A percentile compares a stretch with the other conserved stretches of the same genome.
These are phyloP conservation scores for Phoebastria nigripes DNA, from an alignment of 2,797 vertebrate species.

Conservation along the genomic window DNA sequence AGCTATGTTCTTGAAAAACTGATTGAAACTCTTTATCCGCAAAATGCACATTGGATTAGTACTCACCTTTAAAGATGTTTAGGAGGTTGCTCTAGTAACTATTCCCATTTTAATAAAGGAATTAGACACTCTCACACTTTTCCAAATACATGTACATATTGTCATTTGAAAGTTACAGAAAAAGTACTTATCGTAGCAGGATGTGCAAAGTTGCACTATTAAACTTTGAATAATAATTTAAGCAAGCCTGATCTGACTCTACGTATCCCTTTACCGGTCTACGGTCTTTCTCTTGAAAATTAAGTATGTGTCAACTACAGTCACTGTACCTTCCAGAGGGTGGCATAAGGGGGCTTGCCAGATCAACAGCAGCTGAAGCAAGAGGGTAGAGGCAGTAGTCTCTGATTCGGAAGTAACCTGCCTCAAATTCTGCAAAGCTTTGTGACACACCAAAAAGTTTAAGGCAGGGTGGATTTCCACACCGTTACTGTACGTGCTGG, in stretches of 20 bases:
- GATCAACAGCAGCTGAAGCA: background rate
- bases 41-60: fast-evolving
- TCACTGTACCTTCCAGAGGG: conserved; percentile 17
- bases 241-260: background rate
- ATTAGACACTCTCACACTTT: background rate
- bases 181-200: background rate
- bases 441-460: background rate
- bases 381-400: background rate
- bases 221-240: background rate
- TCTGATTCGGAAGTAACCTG: fast-evolving
- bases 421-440: background rate
- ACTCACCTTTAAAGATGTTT: background rate
- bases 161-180: background rate
- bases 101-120: background rate
- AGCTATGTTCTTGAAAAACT: background rate
- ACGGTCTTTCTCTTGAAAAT: background rate
- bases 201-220: background rate
- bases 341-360: background rate
- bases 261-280: background rate
- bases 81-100: background rate
- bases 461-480: background rate
- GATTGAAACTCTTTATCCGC: background rate
- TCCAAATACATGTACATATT: fast-evolving
- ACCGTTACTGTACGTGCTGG: fast-evolving
- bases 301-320: background rate